phyloP scores from a whole-genome alignment of 2,888 invertebrate species.

The Oscheius sp. region DNA sequence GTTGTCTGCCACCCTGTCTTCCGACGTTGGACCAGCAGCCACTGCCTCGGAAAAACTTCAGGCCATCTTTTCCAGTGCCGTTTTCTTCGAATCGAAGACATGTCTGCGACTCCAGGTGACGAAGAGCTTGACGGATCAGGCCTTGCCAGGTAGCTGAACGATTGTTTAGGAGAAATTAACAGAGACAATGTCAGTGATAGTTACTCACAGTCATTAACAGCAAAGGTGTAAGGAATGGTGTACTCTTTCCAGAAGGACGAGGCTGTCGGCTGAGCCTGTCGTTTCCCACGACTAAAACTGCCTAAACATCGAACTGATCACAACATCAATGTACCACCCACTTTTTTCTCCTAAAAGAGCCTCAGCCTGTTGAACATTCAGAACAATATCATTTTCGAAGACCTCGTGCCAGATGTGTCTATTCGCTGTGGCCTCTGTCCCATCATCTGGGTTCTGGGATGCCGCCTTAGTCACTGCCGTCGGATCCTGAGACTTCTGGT shows the following conservation, averaged over 20 bases:
- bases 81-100: slow-evolving; percentile 69
- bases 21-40: slow-evolving; percentile 71
- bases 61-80: slow-evolving; percentile 53
- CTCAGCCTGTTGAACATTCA: slow-evolving; percentile 68
- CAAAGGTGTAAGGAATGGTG: slow-evolving; percentile 63
- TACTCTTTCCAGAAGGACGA: slow-evolving; percentile 62
- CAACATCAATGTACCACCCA: slow-evolving; percentile 15
- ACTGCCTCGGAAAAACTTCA: slow-evolving; percentile 58
- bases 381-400: slow-evolving; percentile 70
- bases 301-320: slow-evolving; percentile 25
- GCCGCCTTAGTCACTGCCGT: slow-evolving; percentile 31
- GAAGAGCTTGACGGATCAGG: slow-evolving; percentile 58
- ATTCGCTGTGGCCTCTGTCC: slow-evolving; percentile 68
- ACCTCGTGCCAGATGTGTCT: slow-evolving; percentile 63
- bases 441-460: slow-evolving; percentile 47
- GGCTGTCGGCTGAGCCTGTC: slow-evolving; percentile 62
- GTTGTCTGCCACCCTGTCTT: slow-evolving; percentile 64
- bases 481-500: slow-evolving; percentile 42
- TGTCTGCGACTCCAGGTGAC: slow-evolving; percentile 66
- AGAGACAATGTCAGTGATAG: background rate
- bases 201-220: slow-evolving; percentile 42
- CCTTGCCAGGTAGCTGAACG: slow-evolving; percentile 61
- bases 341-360: slow-evolving; percentile 58
- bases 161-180: no score
- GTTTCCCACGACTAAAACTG: slow-evolving; percentile 42